Conservation (phyloP, 2,113 vertebrate species). For the Megaptera novaeangliae region DNA sequence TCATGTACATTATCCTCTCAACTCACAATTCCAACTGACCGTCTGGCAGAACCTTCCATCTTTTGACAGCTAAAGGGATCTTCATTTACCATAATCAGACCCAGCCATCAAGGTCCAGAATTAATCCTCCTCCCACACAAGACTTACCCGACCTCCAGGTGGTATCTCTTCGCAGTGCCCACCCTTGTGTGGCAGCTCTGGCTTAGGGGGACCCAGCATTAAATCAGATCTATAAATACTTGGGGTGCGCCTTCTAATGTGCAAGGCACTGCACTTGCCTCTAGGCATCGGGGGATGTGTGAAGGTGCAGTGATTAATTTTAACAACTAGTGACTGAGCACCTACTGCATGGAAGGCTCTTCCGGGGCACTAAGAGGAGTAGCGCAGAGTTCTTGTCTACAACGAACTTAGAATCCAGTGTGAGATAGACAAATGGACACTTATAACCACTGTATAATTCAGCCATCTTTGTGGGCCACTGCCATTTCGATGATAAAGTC, state of each 20-base stretch:
- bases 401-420: background rate
- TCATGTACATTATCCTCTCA: background rate
- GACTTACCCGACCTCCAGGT: background rate
- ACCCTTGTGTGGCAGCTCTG: background rate
- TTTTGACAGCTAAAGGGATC: background rate
- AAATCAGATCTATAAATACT: background rate
- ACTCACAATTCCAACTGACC: background rate
- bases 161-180: background rate
- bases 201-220: background rate
- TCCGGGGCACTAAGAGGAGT: background rate
- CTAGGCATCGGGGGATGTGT: background rate
- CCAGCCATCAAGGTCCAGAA: background rate
- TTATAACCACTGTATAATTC: background rate
- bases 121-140: background rate
- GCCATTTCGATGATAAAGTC: background rate
- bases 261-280: background rate
- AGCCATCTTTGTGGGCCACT: background rate
- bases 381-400: background rate
- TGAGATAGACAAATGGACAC: background rate
- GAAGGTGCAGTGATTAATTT: background rate
- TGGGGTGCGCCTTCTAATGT: background rate
- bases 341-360: background rate
- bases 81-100: background rate
- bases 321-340: background rate
- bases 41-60: background rate